Conservation (phyloP, 2,888 invertebrate genomes). For the Hoplodrina ambigua region DNA sequence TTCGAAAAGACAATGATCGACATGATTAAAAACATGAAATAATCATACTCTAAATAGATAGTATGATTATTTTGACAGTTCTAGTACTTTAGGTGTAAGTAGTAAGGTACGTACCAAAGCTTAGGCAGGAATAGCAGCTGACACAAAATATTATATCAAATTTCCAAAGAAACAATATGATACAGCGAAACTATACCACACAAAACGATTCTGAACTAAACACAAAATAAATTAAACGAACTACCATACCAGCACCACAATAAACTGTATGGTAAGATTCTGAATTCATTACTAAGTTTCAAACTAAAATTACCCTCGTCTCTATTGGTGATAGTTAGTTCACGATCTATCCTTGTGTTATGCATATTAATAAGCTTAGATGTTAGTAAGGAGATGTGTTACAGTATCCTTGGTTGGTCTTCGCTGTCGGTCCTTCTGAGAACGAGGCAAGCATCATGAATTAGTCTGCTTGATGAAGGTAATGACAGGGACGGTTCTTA, state of each 20-base stretch:
- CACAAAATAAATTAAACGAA: conserved; percentile 51
- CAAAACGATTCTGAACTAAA: conserved; percentile 33
- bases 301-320: conserved; percentile 79
- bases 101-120: neutral
- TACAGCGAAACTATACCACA: conserved; percentile 3
- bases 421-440: conserved; percentile 60
- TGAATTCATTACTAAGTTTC: conserved; percentile 86
- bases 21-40: neutral
- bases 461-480: conserved; percentile 55
- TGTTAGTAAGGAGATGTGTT: conserved; percentile 79
- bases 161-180: conserved; percentile 18
- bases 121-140: neutral
- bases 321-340: conserved; percentile 81
- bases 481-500: conserved; percentile 25
- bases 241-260: conserved; percentile 67
- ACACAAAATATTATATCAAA: neutral
- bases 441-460: conserved; percentile 66
- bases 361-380: conserved; percentile 85
- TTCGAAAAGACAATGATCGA: neutral
- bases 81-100: neutral
- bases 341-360: conserved; percentile 80
- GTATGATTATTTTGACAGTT: neutral
- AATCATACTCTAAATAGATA: neutral
- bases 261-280: conserved; percentile 81
- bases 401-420: conserved; percentile 52